Evolutionary conservation across 1,140 invertebrate species (phyloP).

Genomic region (Drosophila ohnishii): DNA sequence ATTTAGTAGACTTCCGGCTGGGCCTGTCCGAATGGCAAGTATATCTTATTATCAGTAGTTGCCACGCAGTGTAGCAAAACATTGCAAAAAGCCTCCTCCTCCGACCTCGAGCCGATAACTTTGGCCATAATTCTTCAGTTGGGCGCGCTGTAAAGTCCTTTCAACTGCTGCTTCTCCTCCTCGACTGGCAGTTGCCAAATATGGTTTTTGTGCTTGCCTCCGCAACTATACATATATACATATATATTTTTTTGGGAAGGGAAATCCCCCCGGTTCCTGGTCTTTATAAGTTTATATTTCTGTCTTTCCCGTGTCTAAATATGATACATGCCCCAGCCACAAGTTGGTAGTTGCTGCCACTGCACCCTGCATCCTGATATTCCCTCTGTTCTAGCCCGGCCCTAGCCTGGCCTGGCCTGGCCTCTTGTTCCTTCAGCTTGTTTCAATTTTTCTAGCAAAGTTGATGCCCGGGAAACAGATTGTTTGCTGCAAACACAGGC

Average conservation of each 20-base stretch:
- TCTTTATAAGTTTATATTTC: constrained; percentile 78
- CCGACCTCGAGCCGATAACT: constrained; percentile 54
- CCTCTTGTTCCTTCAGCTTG: constrained; percentile 51
- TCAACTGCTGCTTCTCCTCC: constrained; percentile 68
- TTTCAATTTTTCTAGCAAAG: constrained; percentile 70
- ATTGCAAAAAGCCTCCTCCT: constrained; percentile 21
- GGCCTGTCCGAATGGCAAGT: constrained; percentile 39
- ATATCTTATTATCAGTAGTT: constrained; percentile 66
- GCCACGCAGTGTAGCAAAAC: constrained; percentile 52
- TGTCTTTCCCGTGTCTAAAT: constrained; percentile 74
- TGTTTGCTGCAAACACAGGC: constrained; percentile 67
- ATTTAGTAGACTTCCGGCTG: constrained; percentile 42
- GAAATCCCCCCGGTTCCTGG: constrained; percentile 12
- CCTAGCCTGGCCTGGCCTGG: background rate
- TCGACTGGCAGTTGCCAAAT: constrained; percentile 62
- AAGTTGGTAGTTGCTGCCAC: constrained; percentile 33
- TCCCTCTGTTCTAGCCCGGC: constrained; percentile 45
- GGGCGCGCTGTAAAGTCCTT: constrained; percentile 63
- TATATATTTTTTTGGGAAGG: background rate
- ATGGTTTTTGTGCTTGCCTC: constrained; percentile 53
- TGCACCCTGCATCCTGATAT: constrained; percentile 48
- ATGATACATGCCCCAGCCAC: constrained; percentile 64
- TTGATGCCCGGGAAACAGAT: constrained; percentile 73
- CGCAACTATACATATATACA: constrained; percentile 31
- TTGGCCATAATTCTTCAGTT: constrained; percentile 71